Evolutionary conservation across 1,140 invertebrate species (phyloP).

Genomic region (Drosophila parvula): DNA sequence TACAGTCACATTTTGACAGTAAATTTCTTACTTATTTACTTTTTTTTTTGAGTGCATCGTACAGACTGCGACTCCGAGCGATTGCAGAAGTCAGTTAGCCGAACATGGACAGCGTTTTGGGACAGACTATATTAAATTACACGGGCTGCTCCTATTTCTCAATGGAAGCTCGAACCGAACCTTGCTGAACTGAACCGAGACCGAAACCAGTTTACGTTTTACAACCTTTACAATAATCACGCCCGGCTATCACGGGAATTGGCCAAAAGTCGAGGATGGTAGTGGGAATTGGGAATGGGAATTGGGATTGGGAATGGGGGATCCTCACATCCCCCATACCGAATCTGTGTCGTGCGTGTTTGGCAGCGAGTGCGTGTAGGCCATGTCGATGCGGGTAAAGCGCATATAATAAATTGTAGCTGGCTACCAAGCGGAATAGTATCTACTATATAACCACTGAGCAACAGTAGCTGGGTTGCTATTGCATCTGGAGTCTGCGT

Average conservation of each 20-base stretch:
- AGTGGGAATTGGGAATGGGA: neutral
- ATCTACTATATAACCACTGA: conserved; percentile 18
- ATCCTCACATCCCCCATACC: conserved; percentile 6
- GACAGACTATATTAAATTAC: conserved; percentile 80
- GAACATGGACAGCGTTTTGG: conserved; percentile 78
- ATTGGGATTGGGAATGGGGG: conserved; percentile 1
- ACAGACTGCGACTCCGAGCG: conserved; percentile 9
- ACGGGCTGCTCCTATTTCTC: conserved; percentile 60
- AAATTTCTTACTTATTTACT: neutral
- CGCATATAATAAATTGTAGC: conserved; percentile 79
- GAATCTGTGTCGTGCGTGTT: conserved; percentile 54
- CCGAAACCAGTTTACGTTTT: conserved; percentile 51
- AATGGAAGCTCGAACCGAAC: conserved; percentile 40
- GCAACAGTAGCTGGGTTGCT: conserved; percentile 33
- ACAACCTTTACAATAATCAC: conserved; percentile 55
- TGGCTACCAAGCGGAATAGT: conserved; percentile 51
- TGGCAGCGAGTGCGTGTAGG: conserved; percentile 67
- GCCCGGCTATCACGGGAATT: conserved; percentile 42
- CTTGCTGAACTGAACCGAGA: conserved; percentile 11
- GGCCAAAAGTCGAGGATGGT: conserved; percentile 29
- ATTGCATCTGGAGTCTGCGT: conserved; percentile 17
- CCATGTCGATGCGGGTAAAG: conserved; percentile 72
- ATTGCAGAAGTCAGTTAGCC: conserved; percentile 77
- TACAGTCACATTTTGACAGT: no score
- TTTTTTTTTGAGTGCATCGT: conserved; percentile 36